Conservation (phyloP, 2,797 vertebrate species). For the Gephyroberyx darwinii region DNA sequence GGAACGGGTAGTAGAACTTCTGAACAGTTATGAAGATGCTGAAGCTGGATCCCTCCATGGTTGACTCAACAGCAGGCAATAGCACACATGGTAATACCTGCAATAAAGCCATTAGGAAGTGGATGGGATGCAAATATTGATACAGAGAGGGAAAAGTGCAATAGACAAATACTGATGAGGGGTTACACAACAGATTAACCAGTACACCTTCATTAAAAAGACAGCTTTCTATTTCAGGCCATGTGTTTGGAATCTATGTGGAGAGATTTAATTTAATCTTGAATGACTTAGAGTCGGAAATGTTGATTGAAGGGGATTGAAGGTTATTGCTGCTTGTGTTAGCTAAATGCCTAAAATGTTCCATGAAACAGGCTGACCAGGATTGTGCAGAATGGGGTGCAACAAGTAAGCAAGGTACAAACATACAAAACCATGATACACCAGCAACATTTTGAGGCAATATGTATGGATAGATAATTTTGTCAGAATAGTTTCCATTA, state of each 20-base stretch:
- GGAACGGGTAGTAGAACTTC: slow-evolving; percentile 83
- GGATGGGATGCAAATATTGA: slow-evolving; percentile 17
- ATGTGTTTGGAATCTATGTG: not conserved
- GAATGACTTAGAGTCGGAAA: not conserved
- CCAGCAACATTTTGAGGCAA: not conserved
- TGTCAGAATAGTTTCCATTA: too few species aligned
- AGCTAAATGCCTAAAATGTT: too few species aligned
- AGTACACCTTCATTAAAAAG: not conserved
- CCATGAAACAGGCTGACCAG: too few species aligned
- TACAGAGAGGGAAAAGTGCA: slow-evolving; percentile 10
- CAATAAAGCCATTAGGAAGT: slow-evolving; percentile 66
- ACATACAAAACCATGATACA: not conserved
- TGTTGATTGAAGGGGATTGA: not conserved
- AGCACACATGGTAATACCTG: slow-evolving; percentile 62
- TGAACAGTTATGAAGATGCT: slow-evolving; percentile 74
- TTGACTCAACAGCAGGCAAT: slow-evolving; percentile 24
- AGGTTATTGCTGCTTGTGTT: not conserved
- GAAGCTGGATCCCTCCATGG: slow-evolving; percentile 70
- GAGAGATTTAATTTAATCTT: not conserved
- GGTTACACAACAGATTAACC: not conserved
- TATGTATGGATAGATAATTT: too few species aligned
- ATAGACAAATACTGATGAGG: slow-evolving; percentile 4
- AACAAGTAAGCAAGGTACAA: not conserved
- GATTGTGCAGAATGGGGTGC: too few species aligned
- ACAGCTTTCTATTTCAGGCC: not conserved